These are phyloP conservation scores for Ammodytes marinus DNA, from an alignment of 2,113 vertebrate species.

Conservation along the genomic window DNA sequence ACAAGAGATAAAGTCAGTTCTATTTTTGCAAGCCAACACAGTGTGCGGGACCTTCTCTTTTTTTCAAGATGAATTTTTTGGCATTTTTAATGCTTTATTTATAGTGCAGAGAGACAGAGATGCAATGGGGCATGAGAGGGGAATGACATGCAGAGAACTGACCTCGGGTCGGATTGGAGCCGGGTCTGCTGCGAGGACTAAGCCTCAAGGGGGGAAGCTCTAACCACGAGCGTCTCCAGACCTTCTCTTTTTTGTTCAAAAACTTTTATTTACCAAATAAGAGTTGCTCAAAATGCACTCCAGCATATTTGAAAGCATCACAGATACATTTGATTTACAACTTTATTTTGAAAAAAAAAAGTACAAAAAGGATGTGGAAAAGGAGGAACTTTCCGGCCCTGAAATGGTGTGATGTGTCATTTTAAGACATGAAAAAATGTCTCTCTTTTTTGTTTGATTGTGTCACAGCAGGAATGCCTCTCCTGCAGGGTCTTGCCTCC, in stretches of 20 bases:
- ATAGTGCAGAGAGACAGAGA: too few species aligned
- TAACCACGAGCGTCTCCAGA: too few species aligned
- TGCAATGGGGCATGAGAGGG: too few species aligned
- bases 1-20: too few species aligned
- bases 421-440: constrained; percentile 51
- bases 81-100: too few species aligned
- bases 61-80: too few species aligned
- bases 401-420: constrained; percentile 59
- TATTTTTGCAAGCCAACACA: too few species aligned
- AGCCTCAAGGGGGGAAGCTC: too few species aligned
- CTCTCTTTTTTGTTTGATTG: constrained; percentile 52
- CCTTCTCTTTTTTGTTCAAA: neutral
- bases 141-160: too few species aligned
- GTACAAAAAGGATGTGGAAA: neutral
- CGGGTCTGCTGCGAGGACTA: too few species aligned
- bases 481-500: constrained; percentile 75
- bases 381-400: neutral
- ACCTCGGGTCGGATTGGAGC: too few species aligned
- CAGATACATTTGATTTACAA: neutral
- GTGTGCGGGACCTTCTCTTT: too few species aligned
- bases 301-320: neutral
- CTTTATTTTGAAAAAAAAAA: constrained; percentile 16
- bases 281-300: neutral
- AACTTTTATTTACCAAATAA: neutral
- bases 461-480: constrained; percentile 68